These are phyloP conservation scores for Augochlorella aurata DNA, from an alignment of 2,888 invertebrate genomes.

Conservation along the genomic window DNA sequence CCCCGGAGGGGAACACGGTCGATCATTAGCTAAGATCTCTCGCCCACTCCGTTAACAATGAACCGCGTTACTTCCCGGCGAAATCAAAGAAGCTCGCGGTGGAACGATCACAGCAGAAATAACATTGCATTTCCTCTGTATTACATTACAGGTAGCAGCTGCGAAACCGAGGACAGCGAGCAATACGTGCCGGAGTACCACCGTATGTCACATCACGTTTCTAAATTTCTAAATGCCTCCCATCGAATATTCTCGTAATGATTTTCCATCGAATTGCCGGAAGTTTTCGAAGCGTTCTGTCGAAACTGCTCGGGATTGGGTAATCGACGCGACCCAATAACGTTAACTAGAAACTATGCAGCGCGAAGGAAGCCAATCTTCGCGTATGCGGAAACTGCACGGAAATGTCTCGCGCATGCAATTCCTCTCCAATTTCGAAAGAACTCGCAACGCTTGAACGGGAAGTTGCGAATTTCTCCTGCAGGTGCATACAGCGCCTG, in stretches of 20 bases:
- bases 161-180: constrained; percentile 84
- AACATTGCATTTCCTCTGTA: constrained; percentile 2
- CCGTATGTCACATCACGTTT: constrained; percentile 68
- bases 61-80: neutral
- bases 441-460: neutral
- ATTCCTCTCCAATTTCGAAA: constrained; percentile 41
- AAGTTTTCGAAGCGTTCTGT: neutral
- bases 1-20: neutral
- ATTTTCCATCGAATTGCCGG: neutral
- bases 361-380: constrained; percentile 67
- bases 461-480: neutral
- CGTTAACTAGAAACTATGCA: constrained; percentile 21
- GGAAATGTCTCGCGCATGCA: constrained; percentile 70
- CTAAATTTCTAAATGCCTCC: neutral
- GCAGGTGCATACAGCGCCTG: neutral
- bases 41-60: neutral
- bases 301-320: neutral
- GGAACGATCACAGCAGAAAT: neutral
- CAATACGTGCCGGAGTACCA: constrained; percentile 83
- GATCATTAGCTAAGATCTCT: constrained; percentile 6
- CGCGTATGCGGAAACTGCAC: constrained; percentile 61
- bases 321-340: constrained; percentile 23
- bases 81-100: neutral
- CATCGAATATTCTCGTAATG: neutral
- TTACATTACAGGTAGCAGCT: constrained; percentile 82